Evolutionary conservation across 2,888 invertebrate genomes (phyloP).

Genomic region (Tillus elongatus): DNA sequence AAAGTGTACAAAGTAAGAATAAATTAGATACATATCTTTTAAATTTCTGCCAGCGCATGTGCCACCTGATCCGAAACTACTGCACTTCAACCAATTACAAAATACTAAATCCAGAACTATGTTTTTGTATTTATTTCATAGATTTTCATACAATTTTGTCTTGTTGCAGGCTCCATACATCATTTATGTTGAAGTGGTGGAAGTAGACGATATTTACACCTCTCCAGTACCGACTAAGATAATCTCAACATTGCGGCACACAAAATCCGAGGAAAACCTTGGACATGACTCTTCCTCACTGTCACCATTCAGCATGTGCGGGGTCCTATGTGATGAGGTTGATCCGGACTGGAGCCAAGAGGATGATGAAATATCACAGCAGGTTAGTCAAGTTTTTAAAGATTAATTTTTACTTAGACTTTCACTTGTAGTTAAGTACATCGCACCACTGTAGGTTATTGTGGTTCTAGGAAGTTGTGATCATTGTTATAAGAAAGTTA

Average conservation of each 20-base stretch:
- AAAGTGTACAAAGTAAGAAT: no score
- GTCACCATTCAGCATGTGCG: constrained; percentile 47
- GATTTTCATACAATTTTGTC: no score
- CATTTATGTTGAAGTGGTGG: constrained; percentile 93
- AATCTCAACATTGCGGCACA: constrained; percentile 78
- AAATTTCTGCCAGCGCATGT: no score
- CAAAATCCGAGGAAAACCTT: constrained; percentile 90
- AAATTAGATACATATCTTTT: no score
- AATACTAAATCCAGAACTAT: no score
- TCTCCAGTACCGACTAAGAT: constrained; percentile 86
- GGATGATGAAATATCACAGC: constrained; percentile 84
- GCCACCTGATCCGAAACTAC: no score
- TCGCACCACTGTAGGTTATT: no score
- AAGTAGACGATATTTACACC: constrained; percentile 72
- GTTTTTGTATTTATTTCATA: no score
- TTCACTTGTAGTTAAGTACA: neutral
- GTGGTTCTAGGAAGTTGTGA: no score
- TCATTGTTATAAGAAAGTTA: no score
- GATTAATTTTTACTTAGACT: constrained; percentile 3
- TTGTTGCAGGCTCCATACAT: constrained; percentile 92
- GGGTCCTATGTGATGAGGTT: constrained; percentile 46
- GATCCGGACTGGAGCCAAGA: constrained; percentile 87
- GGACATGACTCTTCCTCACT: constrained; percentile 39
- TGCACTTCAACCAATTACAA: no score
- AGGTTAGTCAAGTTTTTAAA: constrained; percentile 41